phyloP scores from a whole-genome alignment of 1,140 invertebrate species.

The Colletes gigas region DNA sequence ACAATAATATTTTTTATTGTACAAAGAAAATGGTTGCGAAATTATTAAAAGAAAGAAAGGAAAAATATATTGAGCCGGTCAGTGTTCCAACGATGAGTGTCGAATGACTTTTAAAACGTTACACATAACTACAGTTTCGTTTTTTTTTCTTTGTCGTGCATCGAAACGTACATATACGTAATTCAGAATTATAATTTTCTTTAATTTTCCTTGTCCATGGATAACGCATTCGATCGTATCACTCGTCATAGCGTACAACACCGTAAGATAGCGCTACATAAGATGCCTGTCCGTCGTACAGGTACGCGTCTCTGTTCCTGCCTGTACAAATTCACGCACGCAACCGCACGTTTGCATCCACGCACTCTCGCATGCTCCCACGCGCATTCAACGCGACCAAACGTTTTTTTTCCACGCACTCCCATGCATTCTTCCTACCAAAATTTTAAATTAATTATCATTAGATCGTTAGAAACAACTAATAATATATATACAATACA shows the following conservation, averaged over 20 bases:
- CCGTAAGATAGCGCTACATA: conserved; percentile 16
- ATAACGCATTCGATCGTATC: not conserved
- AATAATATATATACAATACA: conserved; percentile 71
- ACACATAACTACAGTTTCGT: conserved; percentile 23
- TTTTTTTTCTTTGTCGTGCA: conserved; percentile 15
- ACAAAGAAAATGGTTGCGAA: conserved; percentile 47
- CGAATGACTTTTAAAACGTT: conserved; percentile 40
- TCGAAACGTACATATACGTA: not conserved
- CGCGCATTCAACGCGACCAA: conserved; percentile 29
- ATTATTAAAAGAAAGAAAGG: conserved; percentile 47
- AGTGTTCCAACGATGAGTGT: conserved; percentile 44
- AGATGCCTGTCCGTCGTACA: conserved; percentile 10
- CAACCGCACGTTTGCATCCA: not conserved
- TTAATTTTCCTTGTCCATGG: not conserved
- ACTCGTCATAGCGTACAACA: conserved; percentile 8
- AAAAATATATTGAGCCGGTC: conserved; percentile 50
- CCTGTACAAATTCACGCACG: conserved; percentile 8
- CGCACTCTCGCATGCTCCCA: conserved; percentile 1
- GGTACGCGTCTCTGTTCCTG: conserved; percentile 1
- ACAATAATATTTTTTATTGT: conserved; percentile 50
- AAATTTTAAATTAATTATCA: conserved; percentile 63
- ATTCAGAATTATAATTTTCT: not conserved
- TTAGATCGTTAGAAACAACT: conserved; percentile 70
- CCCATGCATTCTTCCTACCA: conserved; percentile 38
- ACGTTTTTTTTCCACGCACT: conserved; percentile 11